phyloP scores from a whole-genome alignment of 2,113 vertebrate genomes.

The Sinocyclocheilus rhinocerous region DNA sequence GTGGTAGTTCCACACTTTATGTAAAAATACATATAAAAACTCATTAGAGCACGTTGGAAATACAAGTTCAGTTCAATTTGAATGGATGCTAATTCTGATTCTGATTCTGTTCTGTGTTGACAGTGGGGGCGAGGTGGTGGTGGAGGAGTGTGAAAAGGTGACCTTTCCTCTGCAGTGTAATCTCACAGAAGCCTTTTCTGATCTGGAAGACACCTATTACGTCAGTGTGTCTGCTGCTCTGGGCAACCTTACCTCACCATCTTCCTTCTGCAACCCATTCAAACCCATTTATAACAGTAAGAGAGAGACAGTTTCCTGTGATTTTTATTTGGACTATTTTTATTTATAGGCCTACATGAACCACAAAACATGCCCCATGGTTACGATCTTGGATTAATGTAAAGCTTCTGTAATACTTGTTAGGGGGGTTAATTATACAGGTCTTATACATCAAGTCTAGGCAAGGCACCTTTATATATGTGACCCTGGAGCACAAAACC shows the following conservation, averaged over 20 bases:
- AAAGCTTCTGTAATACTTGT: too few relatives aligned
- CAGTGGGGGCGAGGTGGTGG: not conserved
- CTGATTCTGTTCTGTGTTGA: not conserved
- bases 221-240: conserved; percentile 1
- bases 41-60: not conserved
- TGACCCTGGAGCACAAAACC: too few relatives aligned
- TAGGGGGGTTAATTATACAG: too few relatives aligned
- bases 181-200: conserved; percentile 39
- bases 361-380: too few relatives aligned
- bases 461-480: too few relatives aligned
- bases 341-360: too few relatives aligned
- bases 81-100: not conserved
- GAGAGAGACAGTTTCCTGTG: not conserved
- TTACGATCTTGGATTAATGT: too few relatives aligned
- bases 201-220: conserved; percentile 24
- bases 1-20: not conserved
- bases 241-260: not conserved
- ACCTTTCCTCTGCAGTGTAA: conserved; percentile 32
- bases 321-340: too few relatives aligned
- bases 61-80: not conserved
- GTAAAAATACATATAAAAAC: not conserved
- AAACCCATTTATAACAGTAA: conserved; percentile 4
- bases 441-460: too few relatives aligned
- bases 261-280: fast-evolving
- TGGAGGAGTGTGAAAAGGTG: conserved; percentile 21